These are phyloP conservation scores for Agrochola circellaris DNA, from an alignment of 2,888 invertebrate species.

Conservation along the genomic window DNA sequence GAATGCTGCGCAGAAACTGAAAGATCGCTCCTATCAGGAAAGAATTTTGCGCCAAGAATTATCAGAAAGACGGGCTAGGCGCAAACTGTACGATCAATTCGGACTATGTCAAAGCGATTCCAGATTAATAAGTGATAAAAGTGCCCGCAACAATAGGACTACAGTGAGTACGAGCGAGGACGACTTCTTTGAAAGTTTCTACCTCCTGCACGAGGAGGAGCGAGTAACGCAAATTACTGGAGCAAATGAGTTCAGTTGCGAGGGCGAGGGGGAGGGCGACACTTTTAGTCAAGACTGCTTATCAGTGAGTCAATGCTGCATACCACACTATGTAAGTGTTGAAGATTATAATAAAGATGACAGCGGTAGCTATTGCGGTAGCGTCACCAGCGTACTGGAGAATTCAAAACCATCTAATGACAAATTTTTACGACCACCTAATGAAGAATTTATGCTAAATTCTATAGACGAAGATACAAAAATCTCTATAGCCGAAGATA, in stretches of 20 bases:
- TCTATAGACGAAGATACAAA: slow-evolving; percentile 76
- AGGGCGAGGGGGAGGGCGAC: slow-evolving; percentile 57
- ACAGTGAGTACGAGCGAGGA: slow-evolving; percentile 73
- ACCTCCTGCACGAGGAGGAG: slow-evolving; percentile 75
- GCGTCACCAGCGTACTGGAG: slow-evolving; percentile 74
- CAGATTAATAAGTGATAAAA: slow-evolving; percentile 65
- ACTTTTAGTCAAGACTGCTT: slow-evolving; percentile 68
- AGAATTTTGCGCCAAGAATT: slow-evolving; percentile 81
- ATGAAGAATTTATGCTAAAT: neutral
- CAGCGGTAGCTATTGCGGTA: slow-evolving; percentile 68
- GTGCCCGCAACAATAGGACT: slow-evolving; percentile 63
- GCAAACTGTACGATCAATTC: slow-evolving; percentile 77
- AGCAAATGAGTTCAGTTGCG: slow-evolving; percentile 46
- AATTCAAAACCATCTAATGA: slow-evolving; percentile 66
- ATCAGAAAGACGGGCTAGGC: slow-evolving; percentile 79
- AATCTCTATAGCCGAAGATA: slow-evolving; percentile 71
- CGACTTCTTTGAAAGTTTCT: slow-evolving; percentile 81
- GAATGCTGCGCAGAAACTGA: slow-evolving; percentile 80
- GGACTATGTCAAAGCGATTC: slow-evolving; percentile 74
- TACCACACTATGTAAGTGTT: slow-evolving; percentile 71
- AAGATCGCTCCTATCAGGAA: slow-evolving; percentile 81
- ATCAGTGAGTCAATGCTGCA: slow-evolving; percentile 64
- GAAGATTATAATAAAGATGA: slow-evolving; percentile 68
- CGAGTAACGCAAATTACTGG: slow-evolving; percentile 62
- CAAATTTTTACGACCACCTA: slow-evolving; percentile 12